phyloP scores from a whole-genome alignment of 1,140 invertebrate genomes.

The Thereuonema tuberculata region DNA sequence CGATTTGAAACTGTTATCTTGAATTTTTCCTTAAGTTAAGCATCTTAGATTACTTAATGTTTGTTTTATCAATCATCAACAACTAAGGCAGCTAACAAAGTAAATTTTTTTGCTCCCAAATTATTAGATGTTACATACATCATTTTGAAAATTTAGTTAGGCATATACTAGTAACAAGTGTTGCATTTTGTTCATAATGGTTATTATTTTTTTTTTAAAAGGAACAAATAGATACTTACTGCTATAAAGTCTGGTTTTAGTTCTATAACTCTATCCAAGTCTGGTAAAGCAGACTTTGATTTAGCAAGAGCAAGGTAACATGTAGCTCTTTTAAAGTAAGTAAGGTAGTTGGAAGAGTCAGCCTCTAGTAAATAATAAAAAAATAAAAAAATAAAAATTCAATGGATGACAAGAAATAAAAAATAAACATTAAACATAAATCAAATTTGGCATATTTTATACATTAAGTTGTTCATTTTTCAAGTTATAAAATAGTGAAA shows the following conservation, averaged over 20 bases:
- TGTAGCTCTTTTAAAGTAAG: slow-evolving; percentile 86
- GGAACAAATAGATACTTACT: slow-evolving; percentile 30
- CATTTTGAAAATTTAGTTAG: no score
- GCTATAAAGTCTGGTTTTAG: slow-evolving; percentile 88
- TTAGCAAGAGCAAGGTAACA: slow-evolving; percentile 93
- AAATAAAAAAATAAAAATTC: not conserved
- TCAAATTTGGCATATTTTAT: no score
- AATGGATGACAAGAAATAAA: slow-evolving; percentile 14
- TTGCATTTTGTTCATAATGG: no score
- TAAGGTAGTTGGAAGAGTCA: slow-evolving; percentile 90
- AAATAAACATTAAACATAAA: not conserved
- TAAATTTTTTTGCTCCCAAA: no score
- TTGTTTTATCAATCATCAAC: no score
- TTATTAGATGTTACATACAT: no score
- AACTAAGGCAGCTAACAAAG: no score
- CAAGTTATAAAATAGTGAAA: slow-evolving; percentile 3
- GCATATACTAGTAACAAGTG: no score
- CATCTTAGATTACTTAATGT: no score
- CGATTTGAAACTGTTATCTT: no score
- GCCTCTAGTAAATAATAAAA: slow-evolving; percentile 51
- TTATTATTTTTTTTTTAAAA: no score
- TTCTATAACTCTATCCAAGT: slow-evolving; percentile 82
- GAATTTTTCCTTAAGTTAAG: no score
- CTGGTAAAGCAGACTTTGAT: slow-evolving; percentile 83
- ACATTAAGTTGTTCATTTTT: not conserved